Evolutionary conservation across 2,888 invertebrate species (phyloP).

Genomic region (Crioceris asparagi): DNA sequence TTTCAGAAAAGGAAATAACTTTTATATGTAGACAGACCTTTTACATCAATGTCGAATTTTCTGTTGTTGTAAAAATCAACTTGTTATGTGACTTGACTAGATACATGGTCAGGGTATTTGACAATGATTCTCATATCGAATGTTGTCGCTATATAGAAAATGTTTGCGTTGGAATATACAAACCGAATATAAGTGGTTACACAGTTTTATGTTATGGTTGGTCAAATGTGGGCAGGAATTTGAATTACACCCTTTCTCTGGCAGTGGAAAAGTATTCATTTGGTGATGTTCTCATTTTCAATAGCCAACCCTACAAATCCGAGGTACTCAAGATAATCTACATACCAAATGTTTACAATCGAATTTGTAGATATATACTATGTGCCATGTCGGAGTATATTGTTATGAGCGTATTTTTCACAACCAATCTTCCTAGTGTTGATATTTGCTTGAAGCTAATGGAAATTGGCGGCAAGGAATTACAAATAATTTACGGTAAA

Average conservation of each 20-base stretch:
- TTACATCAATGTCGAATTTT: conserved; percentile 16
- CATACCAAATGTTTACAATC: conserved; percentile 17
- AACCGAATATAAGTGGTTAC: conserved; percentile 28
- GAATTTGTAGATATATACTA: conserved; percentile 11
- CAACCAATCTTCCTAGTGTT: conserved; percentile 13
- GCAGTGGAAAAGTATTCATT: conserved; percentile 11
- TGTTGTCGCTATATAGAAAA: conserved; percentile 23
- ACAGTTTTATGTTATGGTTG: conserved; percentile 33
- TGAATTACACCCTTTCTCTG: conserved; percentile 25
- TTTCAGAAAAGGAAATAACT: conserved; percentile 20
- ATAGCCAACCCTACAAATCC: conserved; percentile 2
- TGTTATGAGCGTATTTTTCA: no score
- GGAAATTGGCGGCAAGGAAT: conserved; percentile 10
- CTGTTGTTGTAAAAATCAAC: conserved; percentile 22
- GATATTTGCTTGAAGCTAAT: conserved; percentile 16
- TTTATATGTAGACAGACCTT: conserved; percentile 27
- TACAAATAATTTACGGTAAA: conserved; percentile 11
- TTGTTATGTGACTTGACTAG: conserved; percentile 24
- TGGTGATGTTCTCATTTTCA: conserved; percentile 11
- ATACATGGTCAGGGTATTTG: conserved; percentile 28
- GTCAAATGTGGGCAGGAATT: conserved; percentile 12
- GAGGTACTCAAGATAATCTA: conserved; percentile 15
- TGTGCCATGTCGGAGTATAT: conserved; percentile 7
- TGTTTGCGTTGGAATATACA: conserved; percentile 21
- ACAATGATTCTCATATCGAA: conserved; percentile 31